Evolutionary conservation across 2,888 invertebrate genomes (phyloP), one percentile per base, ranked within the genome.

Genomic region (Pterostichus madidus): DNA sequence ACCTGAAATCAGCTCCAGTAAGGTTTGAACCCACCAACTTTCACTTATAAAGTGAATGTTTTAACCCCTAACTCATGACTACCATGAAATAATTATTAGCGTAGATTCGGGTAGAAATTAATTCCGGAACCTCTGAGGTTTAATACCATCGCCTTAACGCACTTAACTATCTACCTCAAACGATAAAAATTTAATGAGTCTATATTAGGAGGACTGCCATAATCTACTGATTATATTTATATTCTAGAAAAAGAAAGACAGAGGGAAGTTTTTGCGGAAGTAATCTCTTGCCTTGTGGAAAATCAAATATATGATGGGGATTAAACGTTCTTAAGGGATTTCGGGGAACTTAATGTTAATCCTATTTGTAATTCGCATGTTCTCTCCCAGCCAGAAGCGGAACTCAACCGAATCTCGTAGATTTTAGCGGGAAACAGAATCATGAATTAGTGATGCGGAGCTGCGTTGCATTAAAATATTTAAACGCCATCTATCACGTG

Each of bases 281-380:
- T 61, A 78, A 78, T 80, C 46, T 71, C 71, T 56, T 24, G 53
- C 71, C 56, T 73, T 49, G 80, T 56, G 80, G 68, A 80, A 80
- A 68, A 53, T 80, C 71, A 80, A 80, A 80, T 80, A 80, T 80
- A 80, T 80, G 80, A 80, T 80, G 56, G 56, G 71, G 80, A 80
- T 80, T 80, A 71, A 80, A 73, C 39, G 71, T 80, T 68, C 71
- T 80, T 73, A 80, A 73, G 35, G 80, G 80, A 80, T 80, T 71
- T 79, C 61, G n/a, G 71, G 53, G 35, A 80, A 80, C 80, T 80
- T 80, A 80, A 71, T 73, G 80, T 80, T 80, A 80, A 80, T 80
- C 80, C 73, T 73, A 73, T 80, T 80, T 80, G 80, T 80, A 80
- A 80, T 80, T 80, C 73, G 64, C 80, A 80, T 80, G 80, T 80